Base-by-base conservation (phyloP, 2,797 vertebrate genomes). In the Masticophis lateralis region DNA sequence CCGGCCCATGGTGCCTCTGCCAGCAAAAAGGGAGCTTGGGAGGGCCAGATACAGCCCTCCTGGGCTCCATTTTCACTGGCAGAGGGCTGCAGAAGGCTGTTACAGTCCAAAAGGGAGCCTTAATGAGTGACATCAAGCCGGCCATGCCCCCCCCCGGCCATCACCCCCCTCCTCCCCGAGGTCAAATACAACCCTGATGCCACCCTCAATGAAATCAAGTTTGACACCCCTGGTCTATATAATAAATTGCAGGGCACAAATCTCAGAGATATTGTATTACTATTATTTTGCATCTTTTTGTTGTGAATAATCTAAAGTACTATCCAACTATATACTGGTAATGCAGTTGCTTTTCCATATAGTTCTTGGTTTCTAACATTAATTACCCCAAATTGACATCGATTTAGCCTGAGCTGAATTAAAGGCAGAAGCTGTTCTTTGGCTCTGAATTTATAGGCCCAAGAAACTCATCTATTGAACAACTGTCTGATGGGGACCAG, bases 391-490 rank as follows among this genome's bases (percentile, higher is more conserved):
- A 79, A 43, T 4, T 79, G 32, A 43, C 32, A 79, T 20, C 32
- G 43, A 18, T 79, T 79, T 79, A 37, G 32, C 32, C 18, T 79
- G 32, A 79, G 69, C 32, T 79, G 69, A 37, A 43, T 43, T 59
- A 92, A 86, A 90, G 7, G 22, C 22, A 37, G n/a, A 27, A 95
- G 92, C 3, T 63, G 94, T 95, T 90, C 59, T 88, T 94, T 92
- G 63, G 43, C 92, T 94, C 94, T 93, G 92, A 74, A 96, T 95
- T 91, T 14, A 92, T 91, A 95, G 91, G 93, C 94, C 90, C 22
- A 91, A 96, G 93, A 96, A 96, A 88, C 83, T 61, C 97, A 74
- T 96, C 66, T 92, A 60, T 79, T 94, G 89, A 94, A 87, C 18
- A 0, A 55, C 86, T 86, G 94, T 92, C 89, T 93, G 16, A 93